Evolutionary conservation across 2,797 vertebrate genomes (phyloP), one percentile per base, ranked within the genome.

Genomic region (Sebastolobus alascanus): DNA sequence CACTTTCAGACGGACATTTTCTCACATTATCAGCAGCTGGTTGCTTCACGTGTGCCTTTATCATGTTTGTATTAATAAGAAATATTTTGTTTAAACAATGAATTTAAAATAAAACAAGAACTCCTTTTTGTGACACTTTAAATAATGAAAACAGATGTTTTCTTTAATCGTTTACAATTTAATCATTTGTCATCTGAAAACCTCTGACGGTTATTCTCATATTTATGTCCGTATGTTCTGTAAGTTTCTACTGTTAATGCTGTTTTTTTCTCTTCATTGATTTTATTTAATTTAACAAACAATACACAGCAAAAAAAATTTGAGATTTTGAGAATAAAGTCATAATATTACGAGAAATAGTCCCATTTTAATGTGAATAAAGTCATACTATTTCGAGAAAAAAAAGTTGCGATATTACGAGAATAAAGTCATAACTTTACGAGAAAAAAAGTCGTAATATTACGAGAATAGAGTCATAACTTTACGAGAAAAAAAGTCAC

Each of bases 71-170:
- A 70, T 58, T 43, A 4, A n/a, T 22, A 4, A 40, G 29, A 72
- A 65, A 50, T 8, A 25, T 65, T 69, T 71, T 84, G 74, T 76
- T 18, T 64, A 13, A 82, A 79, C 64, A 85, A 79, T 83, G 72
- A 77, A 58, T 33, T 40, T 14, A 68, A 61, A 82, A n/a, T 67
- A 25, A 72, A 60, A 55, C 8, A 11, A 35, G 10, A 4, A 18
- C 1, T 73, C 9, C 0, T 20, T 10, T 75, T 18, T 68, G 56
- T 77, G 25, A 77, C 13, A 13, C 33, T 63, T 29, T 38, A 37
- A 35, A 58, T n/a, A 7, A 46, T 43, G 37, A 22, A 43, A 31
- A 40, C 14, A 18, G n/a, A 59, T 4, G n/a, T 54, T 29, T 70
- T 29, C 10, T 68, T 55, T 52, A 46, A 46, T 46, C 3, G 16